These are phyloP conservation scores for Chrysolina oricalcia DNA, from an alignment of 2,888 invertebrate genomes.

Conservation along the genomic window DNA sequence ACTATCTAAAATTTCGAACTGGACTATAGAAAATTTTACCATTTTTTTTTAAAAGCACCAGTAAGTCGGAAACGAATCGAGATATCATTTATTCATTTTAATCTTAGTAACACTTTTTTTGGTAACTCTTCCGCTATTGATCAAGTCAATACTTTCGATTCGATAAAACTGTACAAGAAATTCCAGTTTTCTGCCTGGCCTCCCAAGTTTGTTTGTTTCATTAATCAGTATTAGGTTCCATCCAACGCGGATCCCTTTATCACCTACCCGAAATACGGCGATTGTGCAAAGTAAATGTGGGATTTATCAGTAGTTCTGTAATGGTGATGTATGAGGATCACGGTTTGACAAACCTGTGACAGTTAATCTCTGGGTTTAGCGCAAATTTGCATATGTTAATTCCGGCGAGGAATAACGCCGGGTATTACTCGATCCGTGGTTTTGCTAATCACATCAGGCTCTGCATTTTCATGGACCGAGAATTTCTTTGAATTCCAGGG, in stretches of 20 bases:
- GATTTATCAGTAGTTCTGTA: constrained; percentile 53
- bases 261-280: constrained; percentile 33
- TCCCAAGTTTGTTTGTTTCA: constrained; percentile 16
- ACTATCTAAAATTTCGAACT: too few relatives aligned
- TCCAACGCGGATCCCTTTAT: constrained; percentile 24
- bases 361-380: constrained; percentile 67
- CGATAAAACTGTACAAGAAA: background rate
- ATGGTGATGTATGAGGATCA: constrained; percentile 61
- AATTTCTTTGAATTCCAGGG: constrained; percentile 17
- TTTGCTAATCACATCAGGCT: constrained; percentile 61
- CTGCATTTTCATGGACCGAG: constrained; percentile 31
- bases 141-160: too few relatives aligned
- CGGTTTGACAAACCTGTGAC: constrained; percentile 68
- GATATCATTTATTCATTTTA: too few relatives aligned
- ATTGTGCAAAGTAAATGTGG: constrained; percentile 51
- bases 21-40: too few relatives aligned
- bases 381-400: constrained; percentile 68
- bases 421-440: constrained; percentile 65
- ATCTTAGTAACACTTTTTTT: too few relatives aligned
- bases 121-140: too few relatives aligned
- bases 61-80: too few relatives aligned
- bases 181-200: background rate
- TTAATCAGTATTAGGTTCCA: constrained; percentile 5
- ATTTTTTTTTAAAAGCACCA: too few relatives aligned
- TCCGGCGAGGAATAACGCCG: constrained; percentile 53